Base-by-base conservation (phyloP, 2,797 vertebrate genomes). In the Sciurus carolinensis region DNA sequence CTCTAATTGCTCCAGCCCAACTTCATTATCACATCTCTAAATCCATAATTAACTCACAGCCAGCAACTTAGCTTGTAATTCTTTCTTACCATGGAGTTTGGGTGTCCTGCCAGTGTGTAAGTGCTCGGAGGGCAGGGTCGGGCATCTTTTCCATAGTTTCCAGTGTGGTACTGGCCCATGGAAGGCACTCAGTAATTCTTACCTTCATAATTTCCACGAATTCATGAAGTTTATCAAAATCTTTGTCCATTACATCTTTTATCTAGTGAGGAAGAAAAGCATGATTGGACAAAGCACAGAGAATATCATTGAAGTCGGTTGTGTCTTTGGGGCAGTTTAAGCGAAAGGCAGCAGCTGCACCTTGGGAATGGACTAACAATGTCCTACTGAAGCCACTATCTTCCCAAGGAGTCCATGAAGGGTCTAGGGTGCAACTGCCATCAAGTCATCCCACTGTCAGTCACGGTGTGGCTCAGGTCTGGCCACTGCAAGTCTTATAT, bases 181-280 rank as follows among this genome's bases (percentile, higher is more conserved):
- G 71, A 64, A 86, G 90, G 59, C 7, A 15, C 30, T 71, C 28
- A 3, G 20, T 15, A 75, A 69, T 57, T 50, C 95, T 96, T 90
- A 98, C 97, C 97, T 97, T 98, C 95, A 97, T 97, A 89, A 98
- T 92, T 82, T 97, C 97, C 90, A 98, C 95, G 4, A 97, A 97
- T 82, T 97, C 97, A 33, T 97, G 96, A 87, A 98, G 97, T 80
- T 97, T 97, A 71, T 97, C 96, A 39, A 97, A 97, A 89, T 98
- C 98, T 79, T 97, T 97, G 94, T 98, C 84, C 96, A 98, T 96
- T 89, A 97, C 47, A 22, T 92, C 93, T 69, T 98, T 98, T 93
- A 98, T 97, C 98, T 98, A 92, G 54, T 8, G 28, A 95, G 72
- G 62, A 84, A 91, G 87, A 95, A 92, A 97, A 44, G 28, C 69